A percentile compares a stretch with the other conserved stretches of the same genome.
Evolutionary conservation across 2,113 vertebrate species (phyloP).

Genomic region (Probosciger aterrimus): DNA sequence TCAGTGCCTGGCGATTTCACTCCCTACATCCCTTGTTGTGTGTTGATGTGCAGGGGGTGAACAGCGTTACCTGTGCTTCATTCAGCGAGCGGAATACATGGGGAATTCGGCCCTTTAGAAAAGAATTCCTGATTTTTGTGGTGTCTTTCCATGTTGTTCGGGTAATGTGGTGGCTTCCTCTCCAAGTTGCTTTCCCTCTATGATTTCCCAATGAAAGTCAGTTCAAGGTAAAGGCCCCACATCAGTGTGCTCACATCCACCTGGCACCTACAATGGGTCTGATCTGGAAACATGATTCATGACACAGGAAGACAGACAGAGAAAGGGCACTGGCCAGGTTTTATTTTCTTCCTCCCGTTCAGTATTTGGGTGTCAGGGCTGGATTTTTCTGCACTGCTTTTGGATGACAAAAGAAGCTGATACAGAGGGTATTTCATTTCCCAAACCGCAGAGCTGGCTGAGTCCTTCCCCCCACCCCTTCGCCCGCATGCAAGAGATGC

Average conservation of each 20-base stretch:
- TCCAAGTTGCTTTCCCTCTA: not conserved
- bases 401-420: conserved; percentile 53
- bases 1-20: conserved; percentile 41
- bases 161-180: not conserved
- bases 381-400: not conserved
- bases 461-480: not conserved
- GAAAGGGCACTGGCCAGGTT: not conserved
- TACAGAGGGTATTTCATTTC: conserved; percentile 62
- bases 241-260: not conserved
- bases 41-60: not conserved
- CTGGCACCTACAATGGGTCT: not conserved
- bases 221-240: not conserved
- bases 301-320: not conserved
- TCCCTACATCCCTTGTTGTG: not conserved
- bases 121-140: not conserved
- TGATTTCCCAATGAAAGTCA: not conserved
- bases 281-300: not conserved
- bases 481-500: not conserved
- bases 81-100: not conserved
- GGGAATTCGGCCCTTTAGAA: not conserved
- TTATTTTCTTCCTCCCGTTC: not conserved
- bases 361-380: not conserved
- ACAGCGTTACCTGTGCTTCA: not conserved
- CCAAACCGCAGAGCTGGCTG: not conserved
- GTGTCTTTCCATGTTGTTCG: not conserved